Percentiles rank a stretch among this genome's conserved stretches.
These are phyloP conservation scores for Spisula subtruncata DNA, from an alignment of 2,888 invertebrate species.

Conservation along the genomic window DNA sequence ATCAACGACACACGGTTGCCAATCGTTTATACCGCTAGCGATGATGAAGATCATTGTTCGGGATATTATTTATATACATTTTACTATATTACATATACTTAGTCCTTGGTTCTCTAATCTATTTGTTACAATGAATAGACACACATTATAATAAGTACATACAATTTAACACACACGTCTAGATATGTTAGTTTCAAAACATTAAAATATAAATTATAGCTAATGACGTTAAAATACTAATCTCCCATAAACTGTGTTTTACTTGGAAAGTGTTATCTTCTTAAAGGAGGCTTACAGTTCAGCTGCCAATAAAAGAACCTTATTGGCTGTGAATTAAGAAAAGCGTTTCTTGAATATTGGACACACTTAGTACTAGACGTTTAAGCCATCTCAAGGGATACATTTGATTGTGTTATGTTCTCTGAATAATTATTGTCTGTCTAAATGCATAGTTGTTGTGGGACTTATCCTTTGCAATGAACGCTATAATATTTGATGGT, in stretches of 20 bases:
- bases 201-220: not conserved
- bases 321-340: slow-evolving; percentile 8
- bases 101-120: not conserved
- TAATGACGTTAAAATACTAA: not conserved
- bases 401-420: slow-evolving; percentile 2
- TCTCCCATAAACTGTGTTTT: not conserved
- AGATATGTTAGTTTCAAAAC: not conserved
- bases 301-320: not conserved
- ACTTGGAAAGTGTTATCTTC: not conserved
- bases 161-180: not conserved
- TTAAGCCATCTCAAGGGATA: not conserved
- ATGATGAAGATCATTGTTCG: not conserved
- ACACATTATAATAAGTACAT: not conserved
- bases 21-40: not conserved
- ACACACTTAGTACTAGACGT: not conserved
- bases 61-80: not conserved
- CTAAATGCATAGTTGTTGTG: not conserved
- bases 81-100: too few species aligned
- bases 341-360: slow-evolving; percentile 8
- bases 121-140: not conserved
- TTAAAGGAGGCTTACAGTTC: not conserved
- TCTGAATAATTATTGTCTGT: not conserved
- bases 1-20: not conserved
- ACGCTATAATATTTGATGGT: too few species aligned
- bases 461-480: too few species aligned